Evolutionary conservation across 2,797 vertebrate genomes (phyloP).

Genomic region (Sebastes hubbsi): DNA sequence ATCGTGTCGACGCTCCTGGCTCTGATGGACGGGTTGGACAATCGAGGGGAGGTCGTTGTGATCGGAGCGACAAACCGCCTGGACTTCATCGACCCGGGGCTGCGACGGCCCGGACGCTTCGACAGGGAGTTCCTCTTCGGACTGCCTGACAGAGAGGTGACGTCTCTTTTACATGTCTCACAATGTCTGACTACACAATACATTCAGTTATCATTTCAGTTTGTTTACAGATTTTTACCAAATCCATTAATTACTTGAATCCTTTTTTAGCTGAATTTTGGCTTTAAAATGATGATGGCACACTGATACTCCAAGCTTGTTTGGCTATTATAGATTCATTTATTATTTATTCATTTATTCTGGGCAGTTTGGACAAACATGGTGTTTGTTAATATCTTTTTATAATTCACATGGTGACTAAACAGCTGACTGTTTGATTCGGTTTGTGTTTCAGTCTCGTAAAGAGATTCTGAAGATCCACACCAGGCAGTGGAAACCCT

Average conservation of each 20-base stretch:
- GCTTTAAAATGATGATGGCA: background rate
- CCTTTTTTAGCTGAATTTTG: background rate
- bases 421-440: background rate
- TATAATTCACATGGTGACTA: background rate
- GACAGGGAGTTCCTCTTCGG: slow-evolving; percentile 96
- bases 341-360: background rate
- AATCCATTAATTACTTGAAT: background rate
- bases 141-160: slow-evolving; percentile 92
- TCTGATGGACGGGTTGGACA: slow-evolving; percentile 95
- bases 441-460: slow-evolving; percentile 81
- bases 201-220: background rate
- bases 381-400: background rate
- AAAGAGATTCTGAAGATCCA: slow-evolving; percentile 92
- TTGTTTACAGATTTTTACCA: background rate
- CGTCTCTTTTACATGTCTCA: background rate
- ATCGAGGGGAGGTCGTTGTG: slow-evolving; percentile 93
- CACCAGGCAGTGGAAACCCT: slow-evolving; percentile 87
- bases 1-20: slow-evolving; percentile 95
- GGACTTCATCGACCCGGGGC: slow-evolving; percentile 90
- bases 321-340: background rate
- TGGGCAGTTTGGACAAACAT: background rate
- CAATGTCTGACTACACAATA: background rate
- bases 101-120: slow-evolving; percentile 94
- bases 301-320: background rate
- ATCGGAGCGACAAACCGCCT: slow-evolving; percentile 92